Evolutionary conservation across 2,888 invertebrate species (phyloP), one percentile per base, ranked within the genome.

Genomic region (Catotricha subobsoleta): DNA sequence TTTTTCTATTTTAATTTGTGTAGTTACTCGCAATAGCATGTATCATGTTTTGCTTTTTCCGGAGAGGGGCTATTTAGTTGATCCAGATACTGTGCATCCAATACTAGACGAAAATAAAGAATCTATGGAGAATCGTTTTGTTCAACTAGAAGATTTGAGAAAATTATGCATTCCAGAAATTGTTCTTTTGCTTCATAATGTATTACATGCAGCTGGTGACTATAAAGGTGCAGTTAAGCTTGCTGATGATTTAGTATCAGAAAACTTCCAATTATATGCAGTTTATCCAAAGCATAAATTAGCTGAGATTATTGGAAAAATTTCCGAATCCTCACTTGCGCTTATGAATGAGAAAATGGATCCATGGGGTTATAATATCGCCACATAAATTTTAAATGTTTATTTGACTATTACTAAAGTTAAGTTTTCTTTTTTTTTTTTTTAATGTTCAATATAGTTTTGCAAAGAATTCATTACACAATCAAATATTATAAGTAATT

Each of bases 31-130:
- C 50, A 77, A 76, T 45, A 68, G 80, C 40, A 66, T 94, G 7
- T 87, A 81, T 60, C 90, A 91, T 60, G 80, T 92, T 1, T 58
- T 94, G 28, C 59, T 87, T 9, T 92, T 94, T 56, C 86, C 90
- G 3, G 81, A 86, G 50, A 81, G 77, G 20, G 90, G 92, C 5
- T 94, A 92, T 92, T 68, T 94, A 44, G 71, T 75, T 34, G 90
- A 90, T 56, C 68, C 73, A 13, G 68, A 60, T 48, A 67, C 67
- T 35, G 28, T 25, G 23, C 21, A 30, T 29, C 30, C 38, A 13
- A 19, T 41, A 10, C 49, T 52, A n/a, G 67, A 68, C 45, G 60
- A 66, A 43, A 67, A 69, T 39, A 60, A 59, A 33, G 49, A 59
- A 16, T 67, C 67, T 29, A 72, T 87, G 50, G 59, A 65, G 8